These are phyloP conservation scores for Hypolimnas misippus DNA, from an alignment of 2,888 invertebrate species.

Conservation along the genomic window DNA sequence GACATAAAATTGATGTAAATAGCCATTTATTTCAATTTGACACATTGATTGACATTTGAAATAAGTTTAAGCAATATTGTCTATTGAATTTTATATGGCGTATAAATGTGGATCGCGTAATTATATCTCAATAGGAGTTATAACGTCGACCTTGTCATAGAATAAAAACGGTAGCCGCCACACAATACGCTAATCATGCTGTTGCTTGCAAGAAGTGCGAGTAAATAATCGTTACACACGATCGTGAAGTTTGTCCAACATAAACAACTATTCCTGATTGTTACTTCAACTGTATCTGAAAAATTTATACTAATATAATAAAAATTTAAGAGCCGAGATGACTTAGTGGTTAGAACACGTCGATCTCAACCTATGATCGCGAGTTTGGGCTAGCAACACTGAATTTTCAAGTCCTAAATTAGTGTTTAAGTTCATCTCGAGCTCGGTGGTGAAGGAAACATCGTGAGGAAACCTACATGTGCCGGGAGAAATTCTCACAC, in stretches of 20 bases:
- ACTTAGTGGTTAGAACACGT: too few species aligned
- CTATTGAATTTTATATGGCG: constrained; percentile 21
- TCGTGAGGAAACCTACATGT: too few species aligned
- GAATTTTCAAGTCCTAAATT: too few species aligned
- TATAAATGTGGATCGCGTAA: constrained; percentile 54
- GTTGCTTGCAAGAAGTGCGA: constrained; percentile 58
- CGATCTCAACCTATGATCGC: too few species aligned
- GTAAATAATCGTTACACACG: constrained; percentile 47
- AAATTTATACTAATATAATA: too few species aligned
- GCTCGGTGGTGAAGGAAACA: too few species aligned
- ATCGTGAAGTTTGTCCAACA: background rate
- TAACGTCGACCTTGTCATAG: constrained; percentile 70
- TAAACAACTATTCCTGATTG: too few species aligned
- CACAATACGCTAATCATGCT: constrained; percentile 78
- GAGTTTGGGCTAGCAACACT: too few species aligned
- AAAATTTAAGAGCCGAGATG: too few species aligned
- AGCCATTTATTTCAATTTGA: background rate
- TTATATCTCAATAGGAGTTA: constrained; percentile 60
- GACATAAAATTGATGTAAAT: background rate
- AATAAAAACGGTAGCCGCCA: constrained; percentile 71
- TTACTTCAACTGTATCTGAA: too few species aligned
- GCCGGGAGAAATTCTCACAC: too few species aligned
- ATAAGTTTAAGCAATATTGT: constrained; percentile 8
- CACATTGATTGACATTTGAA: constrained; percentile 8
- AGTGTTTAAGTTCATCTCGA: too few species aligned